Base-by-base conservation (phyloP, 2,888 invertebrate species). In the Aproaerema taeniolella region DNA sequence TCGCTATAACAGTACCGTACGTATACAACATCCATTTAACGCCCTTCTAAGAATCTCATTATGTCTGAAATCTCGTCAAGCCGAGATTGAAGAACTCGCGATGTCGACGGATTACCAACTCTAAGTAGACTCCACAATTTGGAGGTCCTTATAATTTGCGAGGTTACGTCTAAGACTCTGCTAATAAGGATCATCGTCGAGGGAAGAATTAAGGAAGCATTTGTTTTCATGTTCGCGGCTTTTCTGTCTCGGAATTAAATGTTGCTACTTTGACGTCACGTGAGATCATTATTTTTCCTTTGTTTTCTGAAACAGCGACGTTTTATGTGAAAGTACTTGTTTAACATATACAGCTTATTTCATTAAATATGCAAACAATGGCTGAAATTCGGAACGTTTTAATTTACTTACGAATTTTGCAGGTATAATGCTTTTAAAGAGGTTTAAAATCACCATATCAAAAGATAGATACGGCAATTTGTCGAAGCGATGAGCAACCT, bases 131-230 rank as follows among this genome's bases (percentile, higher is more conserved):
- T 26, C 6, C 26, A 63, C 61, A 72, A 68, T 74, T 67, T 63
- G 53, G 56, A 29, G 68, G 63, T 81, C 70, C 67, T 81, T 77
- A 82, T 79, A 85, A 82, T 85, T 77, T 80, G 72, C 73, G 72
- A 79, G 83, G 83, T 83, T 79, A 76, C 75, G 67, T 63, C 55
- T 82, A 82, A 83, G 81, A 71, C 85, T 66, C 57, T 67, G 69
- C 77, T 83, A 83, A 85, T 85, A 83, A 76, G 85, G 85, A 86
- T 85, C 75, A 85, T 82, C 85, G 76, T 65, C 65, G 29, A 26
- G 26, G 65, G 77, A 71, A 75, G 81, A 76, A 79, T 80, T 77
- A 78, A 71, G 67, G 61, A 62, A 69, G 71, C 73, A 78, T 76
- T 85, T 82, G 83, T 82, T 83, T 80, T 81, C 72, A 71, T 82